Base-by-base conservation (phyloP, 2,888 invertebrate species). In the Synanthedon andrenaeformis region DNA sequence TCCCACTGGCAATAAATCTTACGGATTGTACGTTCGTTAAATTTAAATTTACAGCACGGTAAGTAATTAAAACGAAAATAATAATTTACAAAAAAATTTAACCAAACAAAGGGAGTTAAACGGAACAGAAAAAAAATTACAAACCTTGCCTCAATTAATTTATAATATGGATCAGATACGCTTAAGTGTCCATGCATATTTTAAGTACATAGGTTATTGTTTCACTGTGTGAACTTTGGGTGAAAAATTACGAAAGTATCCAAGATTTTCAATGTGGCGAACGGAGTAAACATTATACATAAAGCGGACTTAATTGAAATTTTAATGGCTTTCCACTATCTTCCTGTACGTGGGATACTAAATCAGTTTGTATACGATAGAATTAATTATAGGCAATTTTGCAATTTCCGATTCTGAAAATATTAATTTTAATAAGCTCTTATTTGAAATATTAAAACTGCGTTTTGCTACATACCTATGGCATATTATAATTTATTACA, bases 281-380 rank as follows among this genome's bases (percentile, higher is more conserved):
- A n/a, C 53, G 13, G 14, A 1, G 42, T 54, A 28, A 54, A 54
- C 54, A 52, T 49, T 41, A 53, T 49, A 42, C 49, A 51, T 49
- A 23, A 23, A 41, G 45, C 17, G 41, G 52, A 49, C 49, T 55
- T 57, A 57, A 58, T 58, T 57, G 53, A 59, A 57, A 59, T 56
- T 57, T 58, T 54, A 57, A 59, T 59, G 42, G 52, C 28, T 51
- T 53, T 53, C 53, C 54, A 53, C 53, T 57, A 55, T 56, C 53
- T 23, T 23, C 23, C 5, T 52, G 41, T 17, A 41, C 42, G 51
- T 35, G 28, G 42, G 49, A 23, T 49, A 49, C 3, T 19, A 17
- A 49, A 49, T 49, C 23, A 17, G 49, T 49, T 49, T 17, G 19
- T 12, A 49, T 19, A 49, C 49, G 17, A 17, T 49, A 49, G 10